phyloP scores from a whole-genome alignment of 2,113 vertebrate genomes.

The Neotoma lepida region DNA sequence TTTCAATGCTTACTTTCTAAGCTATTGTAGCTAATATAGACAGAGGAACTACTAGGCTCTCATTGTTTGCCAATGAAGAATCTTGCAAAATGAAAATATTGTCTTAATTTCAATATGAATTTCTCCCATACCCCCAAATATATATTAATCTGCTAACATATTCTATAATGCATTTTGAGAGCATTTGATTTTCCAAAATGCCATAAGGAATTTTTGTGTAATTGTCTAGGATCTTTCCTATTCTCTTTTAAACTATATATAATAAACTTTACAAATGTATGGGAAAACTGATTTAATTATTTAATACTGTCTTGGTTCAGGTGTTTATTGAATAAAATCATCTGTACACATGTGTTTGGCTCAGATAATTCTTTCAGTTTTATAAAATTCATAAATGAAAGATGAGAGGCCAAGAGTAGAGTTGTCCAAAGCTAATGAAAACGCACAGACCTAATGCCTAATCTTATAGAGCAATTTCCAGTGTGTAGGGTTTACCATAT shows the following conservation, averaged over 20 bases:
- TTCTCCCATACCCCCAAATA: background rate
- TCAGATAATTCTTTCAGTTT: background rate
- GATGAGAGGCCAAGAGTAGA: background rate
- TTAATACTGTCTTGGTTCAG: background rate
- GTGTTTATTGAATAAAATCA: constrained; percentile 17
- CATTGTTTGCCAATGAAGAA: background rate
- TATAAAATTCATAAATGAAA: constrained; percentile 12
- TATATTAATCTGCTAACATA: constrained; percentile 10
- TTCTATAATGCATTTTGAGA: background rate
- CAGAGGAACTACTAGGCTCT: background rate
- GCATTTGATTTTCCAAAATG: background rate
- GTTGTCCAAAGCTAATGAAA: background rate
- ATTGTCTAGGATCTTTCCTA: background rate
- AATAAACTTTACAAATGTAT: background rate
- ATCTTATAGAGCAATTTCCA: background rate
- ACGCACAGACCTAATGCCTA: background rate
- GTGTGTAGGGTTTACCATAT: background rate
- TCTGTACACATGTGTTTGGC: background rate
- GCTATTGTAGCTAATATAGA: background rate
- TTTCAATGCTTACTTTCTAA: background rate
- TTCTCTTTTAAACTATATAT: background rate
- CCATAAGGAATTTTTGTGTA: background rate
- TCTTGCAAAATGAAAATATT: background rate
- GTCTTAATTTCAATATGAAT: background rate
- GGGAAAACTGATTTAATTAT: background rate